Conservation (phyloP, 2,113 vertebrate genomes). For the Talpa occidentalis region DNA sequence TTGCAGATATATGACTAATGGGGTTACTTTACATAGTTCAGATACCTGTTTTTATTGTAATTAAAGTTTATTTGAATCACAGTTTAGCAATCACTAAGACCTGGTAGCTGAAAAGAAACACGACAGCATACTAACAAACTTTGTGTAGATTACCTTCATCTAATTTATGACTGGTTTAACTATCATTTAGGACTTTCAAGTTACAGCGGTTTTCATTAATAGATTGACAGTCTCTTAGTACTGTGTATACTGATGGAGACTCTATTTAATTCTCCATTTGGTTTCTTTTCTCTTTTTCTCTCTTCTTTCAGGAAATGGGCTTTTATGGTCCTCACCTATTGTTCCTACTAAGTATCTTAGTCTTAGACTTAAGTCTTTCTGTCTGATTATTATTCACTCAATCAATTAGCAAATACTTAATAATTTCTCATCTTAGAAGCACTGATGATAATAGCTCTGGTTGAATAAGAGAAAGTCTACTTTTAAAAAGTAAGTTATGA, state of each 20-base stretch:
- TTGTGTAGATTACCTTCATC: neutral
- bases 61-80: neutral
- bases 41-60: neutral
- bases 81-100: neutral
- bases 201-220: neutral
- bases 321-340: neutral
- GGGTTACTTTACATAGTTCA: neutral
- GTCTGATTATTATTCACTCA: constrained; percentile 19
- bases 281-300: neutral
- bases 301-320: neutral
- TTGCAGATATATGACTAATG: neutral
- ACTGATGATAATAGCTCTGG: neutral
- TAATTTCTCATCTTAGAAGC: constrained; percentile 24
- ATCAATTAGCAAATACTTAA: neutral
- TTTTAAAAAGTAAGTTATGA: neutral
- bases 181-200: neutral
- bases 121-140: neutral
- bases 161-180: neutral
- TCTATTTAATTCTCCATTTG: neutral
- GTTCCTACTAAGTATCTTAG: neutral
- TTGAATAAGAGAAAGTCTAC: neutral
- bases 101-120: neutral
- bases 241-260: neutral
- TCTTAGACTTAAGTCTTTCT: neutral
- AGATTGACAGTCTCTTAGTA: neutral